A percentile compares a stretch with the other conserved stretches of the same genome.
Evolutionary conservation across 2,113 vertebrate genomes (phyloP).

Genomic region (Colaptes auratus): DNA sequence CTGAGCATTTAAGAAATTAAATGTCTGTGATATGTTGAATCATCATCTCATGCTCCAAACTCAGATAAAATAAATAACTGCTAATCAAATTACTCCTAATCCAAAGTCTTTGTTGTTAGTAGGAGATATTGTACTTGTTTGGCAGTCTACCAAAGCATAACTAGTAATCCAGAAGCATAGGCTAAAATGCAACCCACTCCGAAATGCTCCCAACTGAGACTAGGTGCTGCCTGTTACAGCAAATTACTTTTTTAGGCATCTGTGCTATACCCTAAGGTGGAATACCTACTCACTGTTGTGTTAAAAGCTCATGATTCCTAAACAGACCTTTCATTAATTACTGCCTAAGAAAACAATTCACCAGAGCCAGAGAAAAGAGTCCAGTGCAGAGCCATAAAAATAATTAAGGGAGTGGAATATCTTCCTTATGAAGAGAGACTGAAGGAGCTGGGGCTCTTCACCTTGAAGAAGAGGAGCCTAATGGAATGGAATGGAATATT

Average conservation of each 20-base stretch:
- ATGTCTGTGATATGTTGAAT: not conserved
- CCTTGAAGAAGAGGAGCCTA: too few relatives aligned
- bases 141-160: not conserved
- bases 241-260: not conserved
- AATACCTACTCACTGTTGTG: not conserved
- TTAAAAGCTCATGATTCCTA: not conserved
- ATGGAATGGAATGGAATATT: too few relatives aligned
- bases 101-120: not conserved
- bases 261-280: not conserved
- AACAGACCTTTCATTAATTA: conserved; percentile 28
- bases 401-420: too few relatives aligned
- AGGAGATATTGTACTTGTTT: not conserved
- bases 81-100: not conserved
- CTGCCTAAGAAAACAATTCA: not conserved
- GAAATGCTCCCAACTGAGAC: not conserved
- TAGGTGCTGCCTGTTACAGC: not conserved
- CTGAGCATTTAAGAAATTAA: conserved; percentile 1
- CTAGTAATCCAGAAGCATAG: not conserved
- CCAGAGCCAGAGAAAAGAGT: not conserved
- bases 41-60: not conserved
- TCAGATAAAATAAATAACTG: not conserved
- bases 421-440: too few relatives aligned
- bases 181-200: not conserved
- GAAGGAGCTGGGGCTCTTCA: too few relatives aligned
- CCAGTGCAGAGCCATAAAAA: too few relatives aligned